Evolutionary conservation across 1,140 invertebrate species (phyloP).

Genomic region (Mesaphorura yosii): DNA sequence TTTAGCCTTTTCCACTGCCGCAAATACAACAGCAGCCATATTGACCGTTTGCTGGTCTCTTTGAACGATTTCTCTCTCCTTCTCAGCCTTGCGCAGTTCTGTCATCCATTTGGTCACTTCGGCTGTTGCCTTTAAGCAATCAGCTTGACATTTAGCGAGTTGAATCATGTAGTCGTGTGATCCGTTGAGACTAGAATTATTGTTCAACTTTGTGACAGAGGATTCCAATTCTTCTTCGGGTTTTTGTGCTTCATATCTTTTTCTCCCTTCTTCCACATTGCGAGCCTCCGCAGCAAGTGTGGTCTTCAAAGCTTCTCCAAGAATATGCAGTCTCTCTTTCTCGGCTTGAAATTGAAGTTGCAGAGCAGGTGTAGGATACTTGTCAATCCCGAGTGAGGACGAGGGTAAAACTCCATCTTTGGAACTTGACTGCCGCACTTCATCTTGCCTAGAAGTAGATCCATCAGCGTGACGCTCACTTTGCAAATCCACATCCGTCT

Average conservation of each 20-base stretch:
- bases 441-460: too few relatives aligned
- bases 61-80: not conserved
- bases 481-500: too few relatives aligned
- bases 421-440: too few relatives aligned
- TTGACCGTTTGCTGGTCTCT: conserved; percentile 6
- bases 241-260: not conserved
- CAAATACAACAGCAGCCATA: conserved; percentile 8
- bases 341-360: conserved; percentile 11
- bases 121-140: conserved; percentile 11
- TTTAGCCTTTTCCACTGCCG: conserved; percentile 13
- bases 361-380: conserved; percentile 6
- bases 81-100: conserved; percentile 3
- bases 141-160: too few relatives aligned
- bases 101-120: conserved; percentile 12
- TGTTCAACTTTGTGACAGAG: not conserved
- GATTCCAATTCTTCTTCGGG: not conserved
- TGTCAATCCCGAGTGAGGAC: not conserved
- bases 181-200: conserved; percentile 3
- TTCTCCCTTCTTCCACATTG: conserved; percentile 3
- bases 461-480: too few relatives aligned
- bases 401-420: not conserved
- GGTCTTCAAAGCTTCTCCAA: conserved; percentile 2
- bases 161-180: too few relatives aligned
- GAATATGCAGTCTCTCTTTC: conserved; percentile 6
- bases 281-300: too few relatives aligned